Percentiles rank a stretch among this genome's conserved stretches.
These are phyloP conservation scores for Oenanthe melanoleuca DNA, from an alignment of 2,113 vertebrate species.

Conservation along the genomic window DNA sequence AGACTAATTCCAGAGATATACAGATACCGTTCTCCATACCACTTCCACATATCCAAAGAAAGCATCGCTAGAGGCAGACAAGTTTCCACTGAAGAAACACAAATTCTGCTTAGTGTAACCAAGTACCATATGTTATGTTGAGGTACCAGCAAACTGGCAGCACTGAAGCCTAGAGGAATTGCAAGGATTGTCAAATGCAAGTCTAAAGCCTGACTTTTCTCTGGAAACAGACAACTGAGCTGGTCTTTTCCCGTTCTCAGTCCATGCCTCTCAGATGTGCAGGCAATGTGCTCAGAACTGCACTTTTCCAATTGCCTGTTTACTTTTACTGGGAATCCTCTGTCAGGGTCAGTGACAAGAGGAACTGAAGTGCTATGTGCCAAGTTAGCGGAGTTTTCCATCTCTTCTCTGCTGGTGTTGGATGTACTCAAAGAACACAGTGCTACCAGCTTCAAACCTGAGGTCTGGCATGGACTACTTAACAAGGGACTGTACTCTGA, in stretches of 20 bases:
- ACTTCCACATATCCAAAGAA: neutral
- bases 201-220: neutral
- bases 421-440: neutral
- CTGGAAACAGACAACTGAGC: neutral
- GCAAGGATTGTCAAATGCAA: neutral
- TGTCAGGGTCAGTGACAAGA: neutral
- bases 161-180: neutral
- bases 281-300: neutral
- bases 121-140: accelerated
- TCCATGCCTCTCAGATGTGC: accelerated
- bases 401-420: neutral
- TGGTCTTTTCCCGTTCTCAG: neutral
- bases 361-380: neutral
- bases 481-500: neutral
- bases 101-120: neutral
- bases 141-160: neutral
- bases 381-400: neutral
- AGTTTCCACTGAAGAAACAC: neutral
- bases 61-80: accelerated
- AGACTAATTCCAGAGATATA: neutral
- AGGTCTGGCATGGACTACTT: neutral
- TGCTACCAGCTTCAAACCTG: neutral
- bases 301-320: neutral
- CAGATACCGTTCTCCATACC: neutral
- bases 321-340: neutral